Conservation (phyloP, 53 echinoderm and acorn worm species). For the Holothuria leucospilota region DNA sequence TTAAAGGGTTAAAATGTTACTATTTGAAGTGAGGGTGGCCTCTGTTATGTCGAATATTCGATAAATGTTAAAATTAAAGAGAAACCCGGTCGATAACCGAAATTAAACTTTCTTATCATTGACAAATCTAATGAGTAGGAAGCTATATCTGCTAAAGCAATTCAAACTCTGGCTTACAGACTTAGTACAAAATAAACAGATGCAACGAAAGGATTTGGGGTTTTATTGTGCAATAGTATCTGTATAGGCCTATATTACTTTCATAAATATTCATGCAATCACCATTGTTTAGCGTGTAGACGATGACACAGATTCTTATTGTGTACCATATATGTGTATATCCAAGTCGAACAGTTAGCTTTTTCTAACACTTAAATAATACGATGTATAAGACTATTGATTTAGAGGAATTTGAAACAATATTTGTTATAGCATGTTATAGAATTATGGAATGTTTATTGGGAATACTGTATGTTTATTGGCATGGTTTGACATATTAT, state of each 20-base stretch:
- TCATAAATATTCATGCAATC: not conserved
- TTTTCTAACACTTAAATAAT: constrained; percentile 20
- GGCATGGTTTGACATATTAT: not conserved
- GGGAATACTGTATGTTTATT: constrained; percentile 36
- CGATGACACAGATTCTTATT: constrained; percentile 19
- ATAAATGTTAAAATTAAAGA: no score
- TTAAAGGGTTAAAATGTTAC: no score
- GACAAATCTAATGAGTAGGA: no score
- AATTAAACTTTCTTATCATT: no score
- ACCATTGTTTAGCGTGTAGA: constrained; percentile 13
- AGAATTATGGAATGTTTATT: not conserved
- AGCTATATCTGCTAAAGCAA: not conserved
- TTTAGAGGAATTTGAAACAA: not conserved
- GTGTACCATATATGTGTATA: constrained; percentile 37
- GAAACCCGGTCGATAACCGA: no score
- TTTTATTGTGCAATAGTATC: constrained; percentile 25
- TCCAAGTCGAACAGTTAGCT: constrained; percentile 26
- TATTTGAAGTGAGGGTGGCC: no score
- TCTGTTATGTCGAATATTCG: no score
- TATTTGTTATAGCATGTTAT: constrained; percentile 33
- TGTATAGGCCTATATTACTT: not conserved
- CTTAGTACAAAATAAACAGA: no score
- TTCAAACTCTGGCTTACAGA: not conserved
- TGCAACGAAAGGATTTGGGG: not conserved
- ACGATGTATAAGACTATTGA: not conserved